Base-by-base conservation (phyloP, 2,797 vertebrate genomes). In the Sebastes cheni region DNA sequence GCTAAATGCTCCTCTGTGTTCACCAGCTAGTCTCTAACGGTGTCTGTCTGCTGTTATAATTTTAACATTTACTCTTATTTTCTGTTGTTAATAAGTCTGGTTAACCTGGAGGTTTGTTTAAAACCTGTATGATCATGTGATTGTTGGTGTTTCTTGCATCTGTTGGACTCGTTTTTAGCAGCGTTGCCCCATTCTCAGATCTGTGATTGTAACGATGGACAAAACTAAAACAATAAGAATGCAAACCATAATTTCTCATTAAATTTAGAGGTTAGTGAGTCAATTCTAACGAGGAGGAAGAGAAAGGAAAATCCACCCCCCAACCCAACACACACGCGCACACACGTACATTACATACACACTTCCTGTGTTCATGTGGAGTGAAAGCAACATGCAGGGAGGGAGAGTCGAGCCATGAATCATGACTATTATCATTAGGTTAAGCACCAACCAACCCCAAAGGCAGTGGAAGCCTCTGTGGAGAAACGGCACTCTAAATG, bases 371-470 rank as follows among this genome's bases (percentile, higher is more conserved):
- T 73, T 89, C 86, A 81, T 78, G 72, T 72, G 80, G 90, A 86
- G 91, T 61, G 64, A 46, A 77, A 85, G 88, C 82, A 84, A 90
- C 93, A 93, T 79, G 90, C 91, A 92, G 93, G 86, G 90, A 91
- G 83, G 85, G 87, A 93, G 90, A 93, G 93, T 92, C 91, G 93
- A 94, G 93, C 95, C 95, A 95, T 96, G 95, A 95, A 94, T 95
- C 94, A 96, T 94, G 93, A 95, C 94, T 92, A 93, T 93, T 93
- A 95, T 96, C 95, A 95, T 96, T 96, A 95, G 91, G 93, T 95
- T 95, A 95, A 96, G 95, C 92, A 93, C 93, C 94, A 92, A 90
- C 88, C 88, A 86, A 92, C 91, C 95, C 95, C 94, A 94, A 94
- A 95, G 95, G 95, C 91, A 90, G 67, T 82, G 87, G 32, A 85